Percentiles rank a stretch among this genome's conserved stretches.
phyloP scores from a whole-genome alignment of 2,113 vertebrate genomes.

The Mola mola region DNA sequence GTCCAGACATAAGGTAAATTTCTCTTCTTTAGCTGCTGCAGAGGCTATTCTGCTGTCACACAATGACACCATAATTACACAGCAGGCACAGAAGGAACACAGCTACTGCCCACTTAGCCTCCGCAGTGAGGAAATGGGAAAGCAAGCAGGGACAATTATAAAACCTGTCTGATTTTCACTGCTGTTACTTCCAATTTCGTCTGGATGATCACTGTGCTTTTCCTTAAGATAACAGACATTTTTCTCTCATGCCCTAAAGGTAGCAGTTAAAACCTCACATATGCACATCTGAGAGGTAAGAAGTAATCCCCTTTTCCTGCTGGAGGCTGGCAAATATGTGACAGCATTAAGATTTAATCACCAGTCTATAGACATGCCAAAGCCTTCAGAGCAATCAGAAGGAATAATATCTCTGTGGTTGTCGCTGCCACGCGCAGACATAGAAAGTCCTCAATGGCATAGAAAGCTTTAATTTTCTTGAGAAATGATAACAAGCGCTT shows the following conservation, averaged over 20 bases:
- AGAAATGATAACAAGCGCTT: conserved; percentile 50
- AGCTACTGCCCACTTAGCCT: conserved; percentile 55
- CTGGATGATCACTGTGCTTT: conserved; percentile 31
- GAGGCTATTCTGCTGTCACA: conserved; percentile 62
- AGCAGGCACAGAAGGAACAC: conserved; percentile 51
- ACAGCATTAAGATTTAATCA: conserved; percentile 66
- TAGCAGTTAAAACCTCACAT: conserved; percentile 25
- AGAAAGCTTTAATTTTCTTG: neutral
- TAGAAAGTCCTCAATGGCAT: conserved; percentile 15
- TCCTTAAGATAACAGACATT: conserved; percentile 37
- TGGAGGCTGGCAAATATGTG: conserved; percentile 49
- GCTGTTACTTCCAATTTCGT: conserved; percentile 32
- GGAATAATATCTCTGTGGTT: conserved; percentile 39
- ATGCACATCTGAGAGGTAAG: conserved; percentile 46
- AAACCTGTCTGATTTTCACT: conserved; percentile 34
- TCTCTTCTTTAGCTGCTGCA: conserved; percentile 45
- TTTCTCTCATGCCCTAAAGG: conserved; percentile 34
- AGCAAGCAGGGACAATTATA: conserved; percentile 57
- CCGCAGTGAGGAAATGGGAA: conserved; percentile 38
- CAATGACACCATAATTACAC: conserved; percentile 73
- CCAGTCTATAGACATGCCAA: conserved; percentile 37
- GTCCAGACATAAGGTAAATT: conserved; percentile 45
- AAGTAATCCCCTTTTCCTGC: conserved; percentile 40
- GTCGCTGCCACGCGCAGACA: conserved; percentile 15
- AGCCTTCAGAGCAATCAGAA: conserved; percentile 28